These are phyloP conservation scores for Aromia moschata DNA, from an alignment of 2,888 invertebrate species.

Conservation along the genomic window DNA sequence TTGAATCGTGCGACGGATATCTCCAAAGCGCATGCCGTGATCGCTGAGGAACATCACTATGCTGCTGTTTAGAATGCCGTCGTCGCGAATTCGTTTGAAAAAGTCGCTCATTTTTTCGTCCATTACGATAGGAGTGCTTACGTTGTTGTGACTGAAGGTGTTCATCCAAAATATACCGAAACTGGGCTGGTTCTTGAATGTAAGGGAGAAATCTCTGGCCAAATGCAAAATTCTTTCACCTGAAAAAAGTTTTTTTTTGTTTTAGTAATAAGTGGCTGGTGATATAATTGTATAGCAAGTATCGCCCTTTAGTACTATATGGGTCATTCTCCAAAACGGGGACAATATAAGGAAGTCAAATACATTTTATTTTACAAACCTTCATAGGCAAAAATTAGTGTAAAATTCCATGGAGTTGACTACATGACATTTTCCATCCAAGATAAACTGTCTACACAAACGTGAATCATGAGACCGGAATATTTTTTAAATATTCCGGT, in stretches of 20 bases:
- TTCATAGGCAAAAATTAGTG: too few species aligned
- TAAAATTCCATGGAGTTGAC: too few species aligned
- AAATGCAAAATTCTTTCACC: conserved; percentile 76
- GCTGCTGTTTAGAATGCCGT: conserved; percentile 72
- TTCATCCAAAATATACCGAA: conserved; percentile 86
- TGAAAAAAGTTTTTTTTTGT: conserved; percentile 57
- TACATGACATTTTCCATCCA: too few species aligned
- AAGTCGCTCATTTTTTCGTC: conserved; percentile 72
- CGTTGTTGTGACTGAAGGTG: conserved; percentile 77
- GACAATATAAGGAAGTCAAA: too few species aligned
- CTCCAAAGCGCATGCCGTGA: conserved; percentile 82
- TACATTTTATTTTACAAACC: too few species aligned
- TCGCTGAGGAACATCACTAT: conserved; percentile 81
- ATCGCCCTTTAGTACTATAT: too few species aligned
- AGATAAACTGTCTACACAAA: too few species aligned
- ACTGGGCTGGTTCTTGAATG: conserved; percentile 70
- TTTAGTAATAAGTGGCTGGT: too few species aligned
- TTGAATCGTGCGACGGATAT: conserved; percentile 71
- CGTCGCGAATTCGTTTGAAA: conserved; percentile 67
- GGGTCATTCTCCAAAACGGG: too few species aligned
- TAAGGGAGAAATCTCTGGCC: conserved; percentile 73
- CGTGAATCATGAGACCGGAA: too few species aligned
- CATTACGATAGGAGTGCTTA: conserved; percentile 74
- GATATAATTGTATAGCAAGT: too few species aligned
- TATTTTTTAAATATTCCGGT: too few species aligned